Evolutionary conservation across 2,888 invertebrate species (phyloP).

Genomic region (Phlogophora meticulosa): DNA sequence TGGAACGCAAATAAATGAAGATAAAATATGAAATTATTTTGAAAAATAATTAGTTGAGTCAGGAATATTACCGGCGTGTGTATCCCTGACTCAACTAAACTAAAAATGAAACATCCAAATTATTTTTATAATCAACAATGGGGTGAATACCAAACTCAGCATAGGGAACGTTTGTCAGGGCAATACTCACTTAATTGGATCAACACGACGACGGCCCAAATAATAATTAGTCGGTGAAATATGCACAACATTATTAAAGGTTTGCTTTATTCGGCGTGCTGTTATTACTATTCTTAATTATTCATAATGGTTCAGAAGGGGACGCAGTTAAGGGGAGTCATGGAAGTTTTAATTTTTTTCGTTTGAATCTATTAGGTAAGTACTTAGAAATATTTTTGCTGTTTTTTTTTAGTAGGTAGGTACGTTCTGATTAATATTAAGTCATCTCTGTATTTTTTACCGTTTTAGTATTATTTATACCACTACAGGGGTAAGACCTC

Average conservation of each 20-base stretch:
- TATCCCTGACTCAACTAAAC: no score
- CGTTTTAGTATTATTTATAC: no score
- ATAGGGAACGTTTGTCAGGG: constrained; percentile 63
- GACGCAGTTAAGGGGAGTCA: constrained; percentile 37
- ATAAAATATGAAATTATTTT: no score
- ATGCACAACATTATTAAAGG: constrained; percentile 81
- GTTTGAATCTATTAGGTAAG: constrained; percentile 26
- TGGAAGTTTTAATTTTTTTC: constrained; percentile 28
- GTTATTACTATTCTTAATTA: constrained; percentile 80
- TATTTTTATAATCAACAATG: constrained; percentile 61
- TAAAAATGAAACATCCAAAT: constrained; percentile 2
- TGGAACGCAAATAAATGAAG: no score
- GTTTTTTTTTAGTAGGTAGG: no score
- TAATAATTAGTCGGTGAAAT: constrained; percentile 83
- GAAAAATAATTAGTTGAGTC: no score
- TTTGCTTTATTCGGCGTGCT: constrained; percentile 71
- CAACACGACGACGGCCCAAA: constrained; percentile 76
- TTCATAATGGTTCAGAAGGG: constrained; percentile 67
- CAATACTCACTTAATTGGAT: constrained; percentile 82
- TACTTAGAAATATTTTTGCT: constrained; percentile 4
- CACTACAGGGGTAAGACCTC: no score
- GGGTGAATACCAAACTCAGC: constrained; percentile 77
- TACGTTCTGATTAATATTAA: background rate
- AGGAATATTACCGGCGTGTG: no score
- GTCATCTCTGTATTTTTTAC: no score